Base-by-base conservation (phyloP, 2,113 vertebrate species). In the Copsychus sechellarum region DNA sequence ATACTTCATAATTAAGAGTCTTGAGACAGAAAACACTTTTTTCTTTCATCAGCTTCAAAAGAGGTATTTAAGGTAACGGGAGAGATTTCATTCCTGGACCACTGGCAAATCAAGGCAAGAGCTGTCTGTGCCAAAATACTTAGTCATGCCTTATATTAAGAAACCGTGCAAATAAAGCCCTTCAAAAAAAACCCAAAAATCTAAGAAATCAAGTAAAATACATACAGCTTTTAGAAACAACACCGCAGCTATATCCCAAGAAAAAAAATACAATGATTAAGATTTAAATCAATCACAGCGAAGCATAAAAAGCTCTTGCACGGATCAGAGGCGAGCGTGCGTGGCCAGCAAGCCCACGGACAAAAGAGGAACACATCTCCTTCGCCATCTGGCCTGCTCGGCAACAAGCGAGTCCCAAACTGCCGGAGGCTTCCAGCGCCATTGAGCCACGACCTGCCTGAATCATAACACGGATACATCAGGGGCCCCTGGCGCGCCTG, bases 301-400 rank as follows among this genome's bases (percentile, higher is more conserved):
- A 65, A 17, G 57, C 1, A 4, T 2, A 17, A 23, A 16, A 22
- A 19, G 22, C 29, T 45, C 21, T 33, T 1, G 19, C 38, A 4
- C 0, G 11, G 70, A 4, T 5, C 19, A 47, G 33, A 8, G 42
- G 21, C 25, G 25, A 0, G 5, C 8, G 8, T 0, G 6, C 2
- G 1, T 0, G 38, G 10, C 3, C 0, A 50, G 4, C 31, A 6
- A 2, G 18, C 0, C 2, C 38, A 1, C 1, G 6, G 28, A 20
- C 14, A 19, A 5, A 20, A 51, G 79, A n/a, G 83, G 80, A 88
- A 33, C 51, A 1, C 15, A 0, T 0, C 18, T 7, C 38, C 2
- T 5, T 5, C 36, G 2, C 62, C 51, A 6, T 3, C 66, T 4
- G 48, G 5, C 9, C 56, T 4, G 67, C 48, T 20, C 8, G 2